Evolutionary conservation across 2,797 vertebrate species (phyloP), one percentile per base, ranked within the genome.

Genomic region (Ciconia nigra): DNA sequence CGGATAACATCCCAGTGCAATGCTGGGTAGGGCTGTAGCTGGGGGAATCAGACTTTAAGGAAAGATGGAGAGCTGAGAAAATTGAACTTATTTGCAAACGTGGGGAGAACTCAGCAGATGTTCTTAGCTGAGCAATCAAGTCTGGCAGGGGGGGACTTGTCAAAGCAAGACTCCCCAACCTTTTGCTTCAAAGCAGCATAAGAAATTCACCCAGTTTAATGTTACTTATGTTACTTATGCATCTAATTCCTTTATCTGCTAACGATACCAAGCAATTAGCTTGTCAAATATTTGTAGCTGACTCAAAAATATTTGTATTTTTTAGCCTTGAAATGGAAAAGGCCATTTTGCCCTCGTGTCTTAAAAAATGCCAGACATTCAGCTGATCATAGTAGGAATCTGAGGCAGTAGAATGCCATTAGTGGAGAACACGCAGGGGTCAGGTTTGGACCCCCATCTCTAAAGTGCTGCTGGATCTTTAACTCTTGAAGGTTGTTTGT

Each of bases 1-100:
- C 11, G 18, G 44, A 8, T 6, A 39, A 20, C 0, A 0, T n/a
- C 28, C 47, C 11, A 5, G 46, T 65, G 52, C 25, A 13, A 3
- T 0, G 1, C 29, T 67, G 58, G 9, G 41, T 24, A 69, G 15
- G 35, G 28, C 47, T 87, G 28, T 10, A 55, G 37, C 57, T 82
- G 57, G 20, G 17, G 25, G 5, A 73, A 24, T 37, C 21, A 57
- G 5, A 25, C 12, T 44, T 65, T 7, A 21, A 85, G 35, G 26
- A 61, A 83, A 25, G 71, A 66, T 10, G 12, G 33, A 49, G 33
- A 84, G 11, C 6, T 59, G 61, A 28, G 66, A 58, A 67, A 62
- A 55, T 2, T 6, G 5, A 78, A 82, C 13, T 24, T 57, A 15
- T 41, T 35, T 83, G 46, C 28, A 70, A 15, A 42, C 3, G 0